Conservation (phyloP, 2,888 invertebrate species). For the Schrankia costaestrigalis region DNA sequence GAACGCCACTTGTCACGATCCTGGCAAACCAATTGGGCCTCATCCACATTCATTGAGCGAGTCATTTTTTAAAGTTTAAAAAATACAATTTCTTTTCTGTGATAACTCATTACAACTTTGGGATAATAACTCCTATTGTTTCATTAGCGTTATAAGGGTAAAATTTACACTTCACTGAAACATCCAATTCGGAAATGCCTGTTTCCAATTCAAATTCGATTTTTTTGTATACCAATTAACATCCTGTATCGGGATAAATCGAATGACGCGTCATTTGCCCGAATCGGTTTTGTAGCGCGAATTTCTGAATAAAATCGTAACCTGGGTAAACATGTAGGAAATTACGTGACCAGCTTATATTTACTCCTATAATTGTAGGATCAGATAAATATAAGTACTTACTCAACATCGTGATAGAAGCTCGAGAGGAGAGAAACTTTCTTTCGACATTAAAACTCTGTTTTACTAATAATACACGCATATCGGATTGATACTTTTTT, state of each 20-base stretch:
- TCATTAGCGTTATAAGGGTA: constrained; percentile 2
- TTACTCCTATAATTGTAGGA: constrained; percentile 3
- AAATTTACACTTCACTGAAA: constrained; percentile 2
- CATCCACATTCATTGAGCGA: too few species aligned
- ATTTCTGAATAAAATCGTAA: constrained; percentile 12
- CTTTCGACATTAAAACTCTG: too few species aligned
- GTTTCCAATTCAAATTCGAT: constrained; percentile 20
- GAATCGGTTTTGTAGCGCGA: constrained; percentile 23
- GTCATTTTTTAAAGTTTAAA: too few species aligned
- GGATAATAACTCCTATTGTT: constrained; percentile 4
- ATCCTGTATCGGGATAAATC: constrained; percentile 31
- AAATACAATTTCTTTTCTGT: too few species aligned
- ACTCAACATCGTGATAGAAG: too few species aligned
- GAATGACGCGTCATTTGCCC: constrained; percentile 28
- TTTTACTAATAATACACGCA: too few species aligned
- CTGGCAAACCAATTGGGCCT: too few species aligned
- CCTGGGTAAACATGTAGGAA: constrained; percentile 2
- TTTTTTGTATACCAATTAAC: constrained; percentile 29
- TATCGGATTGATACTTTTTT: too few species aligned
- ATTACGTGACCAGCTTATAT: constrained; percentile 4
- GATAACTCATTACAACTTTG: too few species aligned
- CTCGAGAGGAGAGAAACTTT: too few species aligned
- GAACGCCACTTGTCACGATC: too few species aligned
- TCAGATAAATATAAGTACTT: too few species aligned
- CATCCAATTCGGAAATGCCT: constrained; percentile 11